Conservation (phyloP, 2,113 vertebrate genomes). For the Amblyornis subalaris region DNA sequence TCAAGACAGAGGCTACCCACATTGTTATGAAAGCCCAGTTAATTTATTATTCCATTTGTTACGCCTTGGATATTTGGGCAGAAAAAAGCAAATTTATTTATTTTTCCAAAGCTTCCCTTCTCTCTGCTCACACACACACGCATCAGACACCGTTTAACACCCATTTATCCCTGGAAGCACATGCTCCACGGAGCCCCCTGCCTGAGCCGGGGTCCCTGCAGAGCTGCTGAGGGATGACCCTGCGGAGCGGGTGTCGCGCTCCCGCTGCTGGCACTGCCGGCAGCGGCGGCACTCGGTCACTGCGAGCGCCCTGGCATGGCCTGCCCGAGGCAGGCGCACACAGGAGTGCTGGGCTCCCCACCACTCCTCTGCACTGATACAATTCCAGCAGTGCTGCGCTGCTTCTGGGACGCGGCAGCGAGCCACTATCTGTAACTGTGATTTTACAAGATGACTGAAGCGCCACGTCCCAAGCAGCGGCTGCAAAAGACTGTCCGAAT, state of each 20-base stretch:
- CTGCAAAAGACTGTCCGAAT: background rate
- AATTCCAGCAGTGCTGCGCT: background rate
- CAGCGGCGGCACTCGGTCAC: background rate
- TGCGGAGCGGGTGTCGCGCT: background rate
- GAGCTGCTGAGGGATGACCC: background rate
- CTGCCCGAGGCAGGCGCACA: background rate
- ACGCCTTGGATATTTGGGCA: background rate
- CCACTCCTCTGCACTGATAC: background rate
- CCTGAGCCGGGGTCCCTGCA: background rate
- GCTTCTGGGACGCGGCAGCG: background rate
- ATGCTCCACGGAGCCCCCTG: background rate
- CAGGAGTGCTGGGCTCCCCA: background rate
- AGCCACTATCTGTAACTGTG: background rate
- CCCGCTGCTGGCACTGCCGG: background rate
- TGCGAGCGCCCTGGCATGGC: background rate
- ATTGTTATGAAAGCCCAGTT: background rate
- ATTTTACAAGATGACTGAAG: background rate
- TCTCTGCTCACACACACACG: background rate
- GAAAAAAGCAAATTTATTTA: background rate
- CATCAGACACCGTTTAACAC: background rate
- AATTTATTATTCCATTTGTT: background rate
- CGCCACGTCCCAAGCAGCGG: background rate
- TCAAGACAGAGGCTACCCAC: background rate
- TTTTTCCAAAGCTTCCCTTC: background rate
- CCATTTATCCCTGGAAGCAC: background rate